Conservation (phyloP, 2,888 invertebrate genomes). For the Trissolcus japonicus region DNA sequence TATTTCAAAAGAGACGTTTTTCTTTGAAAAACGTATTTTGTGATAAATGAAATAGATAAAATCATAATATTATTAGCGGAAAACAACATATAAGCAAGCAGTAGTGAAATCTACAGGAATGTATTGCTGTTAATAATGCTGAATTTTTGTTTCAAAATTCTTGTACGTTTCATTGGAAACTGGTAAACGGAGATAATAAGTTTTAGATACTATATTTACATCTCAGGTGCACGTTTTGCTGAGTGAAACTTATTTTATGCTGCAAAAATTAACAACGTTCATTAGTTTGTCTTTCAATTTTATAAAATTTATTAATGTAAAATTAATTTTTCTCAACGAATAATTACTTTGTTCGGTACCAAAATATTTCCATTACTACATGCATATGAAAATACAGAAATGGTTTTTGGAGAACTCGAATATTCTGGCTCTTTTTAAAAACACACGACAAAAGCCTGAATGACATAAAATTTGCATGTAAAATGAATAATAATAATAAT, state of each 20-base stretch:
- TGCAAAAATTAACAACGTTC: no score
- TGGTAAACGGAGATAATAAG: slow-evolving; percentile 27
- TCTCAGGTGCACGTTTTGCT: not conserved
- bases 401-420: no score
- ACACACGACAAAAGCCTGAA: slow-evolving; percentile 5
- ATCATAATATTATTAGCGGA: slow-evolving; percentile 27
- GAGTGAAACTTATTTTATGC: no score
- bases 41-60: slow-evolving; percentile 48
- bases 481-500: slow-evolving; percentile 40
- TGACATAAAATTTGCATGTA: slow-evolving; percentile 21
- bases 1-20: slow-evolving; percentile 4
- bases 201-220: slow-evolving; percentile 34
- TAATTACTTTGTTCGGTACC: no score
- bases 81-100: slow-evolving; percentile 30
- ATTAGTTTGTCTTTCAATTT: no score
- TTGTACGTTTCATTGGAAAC: slow-evolving; percentile 33
- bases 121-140: slow-evolving; percentile 41
- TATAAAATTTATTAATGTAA: no score
- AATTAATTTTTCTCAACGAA: no score
- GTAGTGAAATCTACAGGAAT: slow-evolving; percentile 32
- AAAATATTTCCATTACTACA: no score
- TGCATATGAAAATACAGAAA: no score
- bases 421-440: slow-evolving; percentile 13
- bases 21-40: slow-evolving; percentile 11
- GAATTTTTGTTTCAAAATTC: slow-evolving; percentile 37